phyloP scores from a whole-genome alignment of 92 coral and sea anemone species.

The Porites lobata region DNA sequence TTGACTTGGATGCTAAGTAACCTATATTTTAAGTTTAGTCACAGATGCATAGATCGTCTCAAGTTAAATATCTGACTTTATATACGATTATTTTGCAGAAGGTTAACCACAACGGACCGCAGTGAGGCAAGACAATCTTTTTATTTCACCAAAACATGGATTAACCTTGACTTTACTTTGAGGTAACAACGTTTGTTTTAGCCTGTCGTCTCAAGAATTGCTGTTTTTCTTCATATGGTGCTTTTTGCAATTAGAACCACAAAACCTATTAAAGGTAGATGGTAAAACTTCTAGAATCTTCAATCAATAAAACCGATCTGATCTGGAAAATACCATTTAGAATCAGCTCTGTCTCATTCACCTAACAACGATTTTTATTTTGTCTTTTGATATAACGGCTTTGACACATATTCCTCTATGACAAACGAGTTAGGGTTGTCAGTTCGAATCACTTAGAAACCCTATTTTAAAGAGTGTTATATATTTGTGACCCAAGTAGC shows the following conservation, averaged over 20 bases:
- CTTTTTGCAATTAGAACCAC: not conserved
- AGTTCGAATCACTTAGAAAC: too few species aligned
- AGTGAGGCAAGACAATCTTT: not conserved
- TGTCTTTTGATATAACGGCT: too few species aligned
- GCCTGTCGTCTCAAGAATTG: not conserved
- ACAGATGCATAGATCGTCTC: not conserved
- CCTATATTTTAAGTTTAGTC: too few species aligned
- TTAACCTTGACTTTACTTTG: slow-evolving; percentile 17
- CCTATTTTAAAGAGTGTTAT: too few species aligned
- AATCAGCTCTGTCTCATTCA: too few species aligned
- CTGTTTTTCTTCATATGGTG: not conserved
- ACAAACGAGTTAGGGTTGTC: too few species aligned
- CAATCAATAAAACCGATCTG: not conserved
- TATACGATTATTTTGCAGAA: too few species aligned
- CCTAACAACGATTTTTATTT: too few species aligned
- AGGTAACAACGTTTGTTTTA: slow-evolving; percentile 6
- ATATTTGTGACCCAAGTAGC: too few species aligned
- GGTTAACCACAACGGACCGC: slow-evolving; percentile 18
- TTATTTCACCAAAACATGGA: not conserved
- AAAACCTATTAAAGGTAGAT: not conserved
- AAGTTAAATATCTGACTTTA: not conserved
- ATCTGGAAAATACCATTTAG: not conserved
- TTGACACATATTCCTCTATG: too few species aligned
- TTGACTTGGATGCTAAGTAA: too few species aligned
- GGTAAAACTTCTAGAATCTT: not conserved